phyloP scores from a whole-genome alignment of 2,888 invertebrate species.

The Lottia scabra region DNA sequence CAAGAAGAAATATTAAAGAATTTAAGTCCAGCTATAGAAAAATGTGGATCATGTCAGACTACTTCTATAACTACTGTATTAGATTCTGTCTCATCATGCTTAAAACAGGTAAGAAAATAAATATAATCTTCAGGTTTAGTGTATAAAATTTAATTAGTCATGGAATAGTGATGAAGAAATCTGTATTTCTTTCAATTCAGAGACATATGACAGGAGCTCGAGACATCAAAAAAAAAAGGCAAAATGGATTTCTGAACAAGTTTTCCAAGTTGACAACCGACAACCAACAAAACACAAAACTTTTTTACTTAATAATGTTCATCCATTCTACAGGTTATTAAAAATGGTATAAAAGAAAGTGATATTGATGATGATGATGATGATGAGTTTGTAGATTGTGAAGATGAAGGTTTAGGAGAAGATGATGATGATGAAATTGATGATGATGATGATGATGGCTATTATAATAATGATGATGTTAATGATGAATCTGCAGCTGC shows the following conservation, averaged over 20 bases:
- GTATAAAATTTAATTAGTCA: too few species aligned
- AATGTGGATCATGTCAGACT: background rate
- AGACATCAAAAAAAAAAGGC: too few species aligned
- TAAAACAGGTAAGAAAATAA: background rate
- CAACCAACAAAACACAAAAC: too few species aligned
- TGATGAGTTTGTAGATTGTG: slow-evolving; percentile 17
- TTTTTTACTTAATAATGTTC: too few species aligned
- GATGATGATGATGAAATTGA: slow-evolving; percentile 15
- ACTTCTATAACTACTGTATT: slow-evolving; percentile 4
- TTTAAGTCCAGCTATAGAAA: slow-evolving; percentile 8
- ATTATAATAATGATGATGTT: slow-evolving; percentile 32
- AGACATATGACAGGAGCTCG: too few species aligned
- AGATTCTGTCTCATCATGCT: background rate
- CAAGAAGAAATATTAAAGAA: background rate
- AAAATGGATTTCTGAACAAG: too few species aligned
- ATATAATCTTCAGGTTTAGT: background rate
- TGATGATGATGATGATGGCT: slow-evolving; percentile 10
- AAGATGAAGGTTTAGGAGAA: slow-evolving; percentile 23
- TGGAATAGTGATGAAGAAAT: too few species aligned
- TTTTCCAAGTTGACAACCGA: too few species aligned
- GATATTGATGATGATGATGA: background rate
- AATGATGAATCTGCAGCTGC: slow-evolving; percentile 27
- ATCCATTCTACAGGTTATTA: too few species aligned
- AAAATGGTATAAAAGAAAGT: background rate
- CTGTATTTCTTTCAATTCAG: too few species aligned